These are phyloP conservation scores for Regulus satrapa DNA, from an alignment of 2,113 vertebrate genomes.

Conservation along the genomic window DNA sequence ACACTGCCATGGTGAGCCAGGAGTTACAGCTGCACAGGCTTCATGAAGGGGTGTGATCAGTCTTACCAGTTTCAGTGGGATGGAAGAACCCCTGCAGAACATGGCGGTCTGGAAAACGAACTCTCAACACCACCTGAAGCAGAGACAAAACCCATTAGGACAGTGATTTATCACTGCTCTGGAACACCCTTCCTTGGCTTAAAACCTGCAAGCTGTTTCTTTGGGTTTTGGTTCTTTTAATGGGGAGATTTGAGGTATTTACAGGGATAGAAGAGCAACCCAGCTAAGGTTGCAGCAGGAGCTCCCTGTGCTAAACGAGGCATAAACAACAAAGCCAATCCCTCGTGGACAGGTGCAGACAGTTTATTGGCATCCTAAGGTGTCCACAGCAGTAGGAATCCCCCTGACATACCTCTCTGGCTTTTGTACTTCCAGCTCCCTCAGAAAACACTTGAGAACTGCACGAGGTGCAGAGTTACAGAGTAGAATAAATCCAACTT, in stretches of 20 bases:
- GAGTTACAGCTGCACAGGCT: not conserved
- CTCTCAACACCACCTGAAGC: slow-evolving; percentile 85
- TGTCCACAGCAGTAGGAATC: not conserved
- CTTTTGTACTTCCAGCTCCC: not conserved
- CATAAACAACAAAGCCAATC: not conserved
- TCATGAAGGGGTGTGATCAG: not conserved
- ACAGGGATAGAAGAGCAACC: not conserved
- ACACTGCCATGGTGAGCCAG: not conserved
- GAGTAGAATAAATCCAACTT: not conserved
- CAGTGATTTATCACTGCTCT: not conserved
- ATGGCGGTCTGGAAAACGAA: slow-evolving; percentile 90
- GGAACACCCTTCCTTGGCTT: not conserved
- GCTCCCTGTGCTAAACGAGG: not conserved
- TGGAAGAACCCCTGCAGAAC: slow-evolving; percentile 91
- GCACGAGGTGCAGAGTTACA: not conserved
- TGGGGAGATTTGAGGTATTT: not conserved
- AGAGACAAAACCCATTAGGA: not conserved
- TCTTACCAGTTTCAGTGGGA: slow-evolving; percentile 87
- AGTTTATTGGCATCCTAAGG: not conserved
- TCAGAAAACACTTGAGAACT: not conserved
- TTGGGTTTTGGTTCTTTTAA: not conserved
- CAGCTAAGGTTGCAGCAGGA: not conserved
- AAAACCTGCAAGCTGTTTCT: not conserved
- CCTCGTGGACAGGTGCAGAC: not conserved
- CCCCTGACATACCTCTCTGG: not conserved